Percentiles rank a stretch among this genome's conserved stretches.
Evolutionary conservation across 2,888 invertebrate genomes (phyloP).

Genomic region (Barypeithes pellucidus): DNA sequence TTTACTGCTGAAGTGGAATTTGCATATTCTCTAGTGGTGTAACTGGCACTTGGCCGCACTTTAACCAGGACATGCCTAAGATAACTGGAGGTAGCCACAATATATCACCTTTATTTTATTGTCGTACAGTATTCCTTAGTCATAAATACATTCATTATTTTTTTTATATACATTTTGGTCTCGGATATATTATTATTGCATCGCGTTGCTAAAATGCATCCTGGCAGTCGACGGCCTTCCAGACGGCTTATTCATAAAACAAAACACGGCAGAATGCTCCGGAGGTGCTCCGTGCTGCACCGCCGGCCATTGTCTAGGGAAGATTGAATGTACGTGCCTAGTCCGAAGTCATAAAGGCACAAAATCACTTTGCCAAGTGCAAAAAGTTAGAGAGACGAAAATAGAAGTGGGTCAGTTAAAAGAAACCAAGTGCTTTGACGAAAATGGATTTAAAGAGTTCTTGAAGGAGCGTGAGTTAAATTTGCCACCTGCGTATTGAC

Average conservation of each 20-base stretch:
- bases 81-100: conserved; percentile 4
- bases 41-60: background rate
- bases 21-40: background rate
- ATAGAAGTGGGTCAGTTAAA: background rate
- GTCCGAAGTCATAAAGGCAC: conserved; percentile 24
- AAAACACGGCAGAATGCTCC: conserved; percentile 27
- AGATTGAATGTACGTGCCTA: conserved; percentile 23
- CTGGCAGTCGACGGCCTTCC: background rate
- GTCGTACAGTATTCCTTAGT: background rate
- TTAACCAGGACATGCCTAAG: background rate
- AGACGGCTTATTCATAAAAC: conserved; percentile 26
- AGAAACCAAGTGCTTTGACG: background rate
- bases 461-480: background rate
- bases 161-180: no score
- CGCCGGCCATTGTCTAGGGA: conserved; percentile 23
- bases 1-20: conserved; percentile 3
- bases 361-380: conserved; percentile 28
- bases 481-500: no score
- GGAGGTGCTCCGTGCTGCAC: conserved; percentile 9
- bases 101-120: conserved; percentile 11
- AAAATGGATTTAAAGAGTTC: background rate
- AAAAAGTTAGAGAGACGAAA: conserved; percentile 6
- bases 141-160: no score
- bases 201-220: conserved; percentile 8
- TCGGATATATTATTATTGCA: no score